phyloP scores from a whole-genome alignment of 1,140 invertebrate species.

The Delia radicum region DNA sequence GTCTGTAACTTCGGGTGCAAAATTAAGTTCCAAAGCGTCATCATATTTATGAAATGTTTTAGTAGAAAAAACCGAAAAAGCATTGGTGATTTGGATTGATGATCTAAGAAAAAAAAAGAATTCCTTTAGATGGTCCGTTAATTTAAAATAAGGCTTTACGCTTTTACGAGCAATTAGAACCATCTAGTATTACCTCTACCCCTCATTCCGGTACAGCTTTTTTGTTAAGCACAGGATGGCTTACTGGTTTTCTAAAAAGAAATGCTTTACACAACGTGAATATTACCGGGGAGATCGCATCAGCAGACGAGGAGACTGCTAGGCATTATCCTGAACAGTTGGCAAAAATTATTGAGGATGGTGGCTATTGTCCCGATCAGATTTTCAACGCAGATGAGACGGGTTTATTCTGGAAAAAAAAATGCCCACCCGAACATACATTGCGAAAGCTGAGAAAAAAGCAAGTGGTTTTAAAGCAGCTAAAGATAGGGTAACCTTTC shows the following conservation, averaged over 20 bases:
- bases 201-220: not conserved
- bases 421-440: too few species aligned
- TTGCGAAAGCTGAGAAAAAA: too few species aligned
- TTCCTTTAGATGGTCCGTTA: not conserved
- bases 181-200: not conserved
- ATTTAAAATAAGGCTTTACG: not conserved
- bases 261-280: slow-evolving; percentile 10
- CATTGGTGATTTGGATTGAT: slow-evolving; percentile 8
- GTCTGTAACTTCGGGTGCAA: slow-evolving; percentile 18
- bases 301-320: not conserved
- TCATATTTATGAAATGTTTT: slow-evolving; percentile 3
- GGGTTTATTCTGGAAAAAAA: not conserved
- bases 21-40: slow-evolving; percentile 7
- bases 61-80: slow-evolving; percentile 19
- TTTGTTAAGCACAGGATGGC: slow-evolving; percentile 7
- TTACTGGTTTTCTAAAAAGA: not conserved
- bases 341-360: not conserved
- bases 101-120: not conserved
- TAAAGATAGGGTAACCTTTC: slow-evolving; percentile 57
- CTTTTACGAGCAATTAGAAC: slow-evolving; percentile 9
- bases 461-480: slow-evolving; percentile 51
- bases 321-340: not conserved
- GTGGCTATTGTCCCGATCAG: not conserved
- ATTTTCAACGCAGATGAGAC: not conserved
- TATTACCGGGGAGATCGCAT: not conserved